phyloP scores from a whole-genome alignment of 2,113 vertebrate genomes.

The human region DNA sequence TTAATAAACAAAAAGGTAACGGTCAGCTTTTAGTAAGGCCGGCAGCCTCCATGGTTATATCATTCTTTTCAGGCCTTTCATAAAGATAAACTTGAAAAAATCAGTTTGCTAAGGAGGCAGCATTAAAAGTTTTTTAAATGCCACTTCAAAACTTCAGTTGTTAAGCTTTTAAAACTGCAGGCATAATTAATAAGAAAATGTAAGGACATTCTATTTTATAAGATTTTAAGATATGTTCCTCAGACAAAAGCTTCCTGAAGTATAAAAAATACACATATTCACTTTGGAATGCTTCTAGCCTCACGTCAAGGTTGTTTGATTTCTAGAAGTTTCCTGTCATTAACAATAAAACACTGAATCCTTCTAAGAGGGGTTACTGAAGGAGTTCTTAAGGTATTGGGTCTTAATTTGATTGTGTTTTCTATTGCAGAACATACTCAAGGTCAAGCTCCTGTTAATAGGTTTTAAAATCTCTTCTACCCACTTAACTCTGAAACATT shows the following conservation, averaged over 20 bases:
- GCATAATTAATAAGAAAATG: not conserved
- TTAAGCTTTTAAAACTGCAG: not conserved
- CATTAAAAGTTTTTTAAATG: not conserved
- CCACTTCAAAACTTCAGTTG: not conserved
- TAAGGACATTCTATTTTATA: not conserved
- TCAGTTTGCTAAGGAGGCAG: not conserved
- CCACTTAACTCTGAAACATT: not conserved
- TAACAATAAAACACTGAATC: not conserved
- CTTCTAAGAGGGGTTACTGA: not conserved
- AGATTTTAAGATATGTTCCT: not conserved
- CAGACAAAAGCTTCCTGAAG: not conserved
- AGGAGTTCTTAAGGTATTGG: not conserved
- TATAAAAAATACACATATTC: not conserved
- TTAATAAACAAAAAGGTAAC: conserved; percentile 31
- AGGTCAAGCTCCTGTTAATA: conserved; percentile 46
- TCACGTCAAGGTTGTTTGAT: not conserved
- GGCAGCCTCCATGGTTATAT: not conserved
- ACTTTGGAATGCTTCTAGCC: not conserved
- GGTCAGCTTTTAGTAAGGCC: not conserved
- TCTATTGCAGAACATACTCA: not conserved
- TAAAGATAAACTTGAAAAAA: not conserved
- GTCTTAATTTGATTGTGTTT: not conserved
- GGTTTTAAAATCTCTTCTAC: conserved; percentile 43
- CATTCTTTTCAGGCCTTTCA: not conserved
- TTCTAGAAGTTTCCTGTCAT: not conserved